phyloP scores from a whole-genome alignment of 2,797 vertebrate species.

The Acrossocheilus wenchowensis region DNA sequence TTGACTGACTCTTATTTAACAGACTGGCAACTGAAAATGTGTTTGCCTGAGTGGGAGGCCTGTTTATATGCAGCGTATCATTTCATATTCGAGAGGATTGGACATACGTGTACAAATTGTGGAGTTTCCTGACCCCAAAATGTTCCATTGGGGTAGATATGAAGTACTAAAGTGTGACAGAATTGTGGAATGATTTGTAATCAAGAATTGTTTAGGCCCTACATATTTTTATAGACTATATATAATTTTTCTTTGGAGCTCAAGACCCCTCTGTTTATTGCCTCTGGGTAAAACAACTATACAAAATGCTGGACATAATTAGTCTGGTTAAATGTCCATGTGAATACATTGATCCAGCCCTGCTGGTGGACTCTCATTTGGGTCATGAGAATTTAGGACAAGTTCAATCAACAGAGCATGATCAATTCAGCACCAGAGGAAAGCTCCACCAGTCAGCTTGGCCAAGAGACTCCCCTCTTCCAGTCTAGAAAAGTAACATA shows the following conservation, averaged over 20 bases:
- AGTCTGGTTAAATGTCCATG: constrained; percentile 55
- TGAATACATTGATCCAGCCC: constrained; percentile 50
- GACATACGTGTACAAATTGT: not conserved
- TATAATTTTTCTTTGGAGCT: not conserved
- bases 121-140: not conserved
- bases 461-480: constrained; percentile 22
- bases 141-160: not conserved
- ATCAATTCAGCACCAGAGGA: constrained; percentile 47
- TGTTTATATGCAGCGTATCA: not conserved
- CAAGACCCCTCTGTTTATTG: constrained; percentile 22
- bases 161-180: not conserved
- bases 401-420: constrained; percentile 45
- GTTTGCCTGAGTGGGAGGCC: not conserved
- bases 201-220: constrained; percentile 1
- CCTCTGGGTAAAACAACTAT: constrained; percentile 31
- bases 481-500: constrained; percentile 3
- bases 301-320: constrained; percentile 33
- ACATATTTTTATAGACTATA: not conserved
- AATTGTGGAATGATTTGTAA: constrained; percentile 7
- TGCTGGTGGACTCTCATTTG: constrained; percentile 62
- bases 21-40: not conserved
- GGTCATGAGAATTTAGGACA: constrained; percentile 64
- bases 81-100: not conserved
- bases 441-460: constrained; percentile 18
- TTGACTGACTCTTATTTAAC: constrained; percentile 22